Evolutionary conservation across 2,797 vertebrate species (phyloP).

Genomic region (Yasuhikotakia modesta): DNA sequence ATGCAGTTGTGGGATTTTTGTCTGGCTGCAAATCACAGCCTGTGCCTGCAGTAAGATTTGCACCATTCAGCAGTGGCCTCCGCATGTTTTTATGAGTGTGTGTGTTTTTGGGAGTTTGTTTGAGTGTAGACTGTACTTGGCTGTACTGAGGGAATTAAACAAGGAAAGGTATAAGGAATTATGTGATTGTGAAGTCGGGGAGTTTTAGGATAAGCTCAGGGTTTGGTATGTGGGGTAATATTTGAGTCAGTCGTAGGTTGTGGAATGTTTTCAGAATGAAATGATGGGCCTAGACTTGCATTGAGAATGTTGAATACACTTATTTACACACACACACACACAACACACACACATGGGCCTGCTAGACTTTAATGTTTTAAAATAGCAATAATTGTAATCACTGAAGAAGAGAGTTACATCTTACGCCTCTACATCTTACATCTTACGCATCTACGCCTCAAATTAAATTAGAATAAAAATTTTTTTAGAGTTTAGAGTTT

Average conservation of each 20-base stretch:
- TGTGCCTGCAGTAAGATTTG: background rate
- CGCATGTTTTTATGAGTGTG: background rate
- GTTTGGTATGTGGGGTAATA: conserved; percentile 58
- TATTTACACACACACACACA: conserved; percentile 5
- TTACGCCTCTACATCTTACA: no score
- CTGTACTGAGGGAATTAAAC: background rate
- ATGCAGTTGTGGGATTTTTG: background rate
- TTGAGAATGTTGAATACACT: conserved; percentile 36
- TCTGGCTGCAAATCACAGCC: background rate
- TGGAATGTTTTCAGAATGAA: conserved; percentile 64
- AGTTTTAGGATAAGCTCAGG: conserved; percentile 44
- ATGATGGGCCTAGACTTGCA: conserved; percentile 60
- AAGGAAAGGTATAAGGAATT: background rate
- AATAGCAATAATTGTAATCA: background rate
- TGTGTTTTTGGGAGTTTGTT: background rate
- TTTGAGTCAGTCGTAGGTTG: conserved; percentile 52
- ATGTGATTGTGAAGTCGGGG: conserved; percentile 24
- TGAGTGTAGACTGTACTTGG: background rate
- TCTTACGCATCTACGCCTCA: no score
- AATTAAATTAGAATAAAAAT: no score
- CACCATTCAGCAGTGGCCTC: conserved; percentile 10
- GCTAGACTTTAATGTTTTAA: no score
- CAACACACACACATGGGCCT: no score
- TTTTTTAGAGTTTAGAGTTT: no score
- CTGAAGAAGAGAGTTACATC: background rate